Base-by-base conservation (phyloP, 2,113 vertebrate species). In the Centrocercus urophasianus region DNA sequence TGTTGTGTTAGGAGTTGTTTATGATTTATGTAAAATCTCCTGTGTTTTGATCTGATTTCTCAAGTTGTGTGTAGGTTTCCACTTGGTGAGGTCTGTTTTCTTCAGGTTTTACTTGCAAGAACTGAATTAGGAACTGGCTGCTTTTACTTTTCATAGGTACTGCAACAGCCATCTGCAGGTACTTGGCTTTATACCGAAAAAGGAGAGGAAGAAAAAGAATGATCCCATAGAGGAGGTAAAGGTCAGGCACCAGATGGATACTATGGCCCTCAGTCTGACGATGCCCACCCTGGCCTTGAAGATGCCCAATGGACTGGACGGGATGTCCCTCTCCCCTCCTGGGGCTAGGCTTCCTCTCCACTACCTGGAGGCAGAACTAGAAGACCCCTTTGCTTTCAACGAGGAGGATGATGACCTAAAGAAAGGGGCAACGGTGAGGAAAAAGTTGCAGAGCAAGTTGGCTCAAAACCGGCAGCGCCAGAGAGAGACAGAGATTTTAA, bases 91-190 rank as follows among this genome's bases (percentile, higher is more conserved):
- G 30, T 66, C 42, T 45, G 7, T 69, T 81, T 80, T 86, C 56
- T 77, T 87, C 32, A 67, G 50, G 36, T 66, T 81, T 83, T 77
- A 34, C 61, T 83, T 86, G 11, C 0, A 10, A 30, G 22, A 59
- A 14, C 36, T 83, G 28, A 52, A 18, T 90, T 71, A 87, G 65
- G 80, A 86, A 71, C 25, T 73, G 75, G 11, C 8, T 96, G 22
- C 74, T 93, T 96, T 54, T 95, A 52, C 19, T 94, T 96, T 96
- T 93, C 65, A 52, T 98, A 99, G 99, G 98, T 99, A 99, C 98
- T 99, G 99, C 98, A 99, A 99, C 98, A 99, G 99, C 97, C 99
- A 99, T 94, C 97, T 99, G 96, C 99, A 99, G 97, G 99, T 99
- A 96, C 99, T 99, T 90, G 99, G 99, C 95, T 99, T 99, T 97